Conservation (phyloP, 1,140 invertebrate species). For the Phenacoccus solenopsis region DNA sequence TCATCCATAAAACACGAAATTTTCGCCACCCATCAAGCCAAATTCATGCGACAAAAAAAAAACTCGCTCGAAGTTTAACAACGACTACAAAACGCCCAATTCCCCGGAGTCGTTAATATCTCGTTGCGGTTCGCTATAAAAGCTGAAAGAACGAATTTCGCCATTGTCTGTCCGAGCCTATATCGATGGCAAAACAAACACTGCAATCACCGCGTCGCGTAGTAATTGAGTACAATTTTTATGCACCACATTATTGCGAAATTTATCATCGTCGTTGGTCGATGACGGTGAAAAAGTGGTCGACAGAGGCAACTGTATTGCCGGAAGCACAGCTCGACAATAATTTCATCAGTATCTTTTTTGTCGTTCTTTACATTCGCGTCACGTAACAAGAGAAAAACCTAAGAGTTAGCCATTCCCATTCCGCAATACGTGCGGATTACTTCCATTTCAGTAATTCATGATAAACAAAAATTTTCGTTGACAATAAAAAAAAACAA, state of each 20-base stretch:
- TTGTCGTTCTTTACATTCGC: background rate
- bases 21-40: no score
- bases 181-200: no score
- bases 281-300: background rate
- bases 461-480: slow-evolving; percentile 11
- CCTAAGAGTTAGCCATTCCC: slow-evolving; percentile 10
- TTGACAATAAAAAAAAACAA: slow-evolving; percentile 4
- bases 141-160: no score
- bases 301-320: background rate
- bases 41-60: no score
- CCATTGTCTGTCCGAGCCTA: no score
- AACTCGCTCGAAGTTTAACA: no score
- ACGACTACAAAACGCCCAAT: no score
- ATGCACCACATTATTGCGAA: background rate
- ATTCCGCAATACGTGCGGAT: slow-evolving; percentile 8
- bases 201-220: no score
- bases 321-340: background rate
- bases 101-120: no score
- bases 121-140: no score
- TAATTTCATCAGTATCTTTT: slow-evolving; percentile 10
- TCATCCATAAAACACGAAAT: no score
- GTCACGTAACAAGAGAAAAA: slow-evolving; percentile 4
- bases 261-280: background rate
- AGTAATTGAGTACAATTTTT: background rate
- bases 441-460: background rate